Conservation (phyloP, 2,888 invertebrate species). For the Scaptomyza polygonia region DNA sequence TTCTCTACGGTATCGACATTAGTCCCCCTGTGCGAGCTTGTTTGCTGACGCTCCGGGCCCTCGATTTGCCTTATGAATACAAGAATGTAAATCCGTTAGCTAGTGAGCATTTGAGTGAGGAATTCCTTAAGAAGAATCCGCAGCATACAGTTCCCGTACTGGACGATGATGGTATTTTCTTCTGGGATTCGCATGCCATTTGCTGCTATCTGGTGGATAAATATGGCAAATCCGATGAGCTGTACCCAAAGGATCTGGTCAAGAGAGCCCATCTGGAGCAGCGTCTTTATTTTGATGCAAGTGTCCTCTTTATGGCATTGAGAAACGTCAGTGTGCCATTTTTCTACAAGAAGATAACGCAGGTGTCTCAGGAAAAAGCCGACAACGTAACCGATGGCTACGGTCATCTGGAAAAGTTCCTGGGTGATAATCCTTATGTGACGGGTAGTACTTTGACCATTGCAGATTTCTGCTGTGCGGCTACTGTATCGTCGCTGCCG, state of each 20-base stretch:
- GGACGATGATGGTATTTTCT: conserved; percentile 71
- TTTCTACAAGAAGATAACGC: conserved; percentile 25
- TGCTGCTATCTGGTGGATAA: conserved; percentile 85
- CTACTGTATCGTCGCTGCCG: conserved; percentile 47
- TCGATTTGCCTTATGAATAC: conserved; percentile 85
- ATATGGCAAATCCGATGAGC: conserved; percentile 85
- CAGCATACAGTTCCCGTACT: conserved; percentile 84
- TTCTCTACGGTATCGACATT: conserved; percentile 68
- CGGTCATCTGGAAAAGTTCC: conserved; percentile 45
- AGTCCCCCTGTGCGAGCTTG: conserved; percentile 88
- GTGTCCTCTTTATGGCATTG: conserved; percentile 68
- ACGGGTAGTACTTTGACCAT: conserved; percentile 52
- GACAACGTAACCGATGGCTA: conserved; percentile 46
- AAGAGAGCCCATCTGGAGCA: conserved; percentile 84
- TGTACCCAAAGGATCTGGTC: conserved; percentile 86
- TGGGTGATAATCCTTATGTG: conserved; percentile 48
- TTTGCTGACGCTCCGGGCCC: conserved; percentile 86
- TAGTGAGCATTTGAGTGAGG: conserved; percentile 62
- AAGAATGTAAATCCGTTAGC: conserved; percentile 49
- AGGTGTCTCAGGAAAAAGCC: conserved; percentile 55
- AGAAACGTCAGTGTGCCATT: conserved; percentile 41
- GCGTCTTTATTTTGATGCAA: conserved; percentile 85
- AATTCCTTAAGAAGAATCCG: conserved; percentile 85
- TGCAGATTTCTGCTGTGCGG: conserved; percentile 58
- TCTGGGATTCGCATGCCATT: conserved; percentile 85